phyloP scores from a whole-genome alignment of 2,888 invertebrate genomes.

The Agrochola litura region DNA sequence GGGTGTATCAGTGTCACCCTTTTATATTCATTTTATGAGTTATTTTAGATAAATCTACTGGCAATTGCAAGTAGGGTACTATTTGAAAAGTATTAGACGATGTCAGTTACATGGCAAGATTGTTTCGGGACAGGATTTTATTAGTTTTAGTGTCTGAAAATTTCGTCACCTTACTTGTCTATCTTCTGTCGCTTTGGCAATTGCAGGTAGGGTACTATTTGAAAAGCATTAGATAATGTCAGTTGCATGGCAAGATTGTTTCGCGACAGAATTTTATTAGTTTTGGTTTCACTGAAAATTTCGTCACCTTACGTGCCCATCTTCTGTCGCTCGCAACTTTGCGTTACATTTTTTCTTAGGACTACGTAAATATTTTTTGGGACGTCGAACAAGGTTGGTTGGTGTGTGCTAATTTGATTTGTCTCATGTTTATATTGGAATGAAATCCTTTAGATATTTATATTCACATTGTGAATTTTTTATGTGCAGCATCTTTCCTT shows the following conservation, averaged over 20 bases:
- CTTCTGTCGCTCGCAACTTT: not conserved
- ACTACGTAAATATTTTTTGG: not conserved
- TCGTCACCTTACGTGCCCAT: not conserved
- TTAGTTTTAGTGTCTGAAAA: not conserved
- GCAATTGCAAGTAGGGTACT: slow-evolving; percentile 49
- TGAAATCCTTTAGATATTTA: no score
- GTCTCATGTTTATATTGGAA: no score
- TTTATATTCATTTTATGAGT: slow-evolving; percentile 79
- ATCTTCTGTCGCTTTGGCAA: no score
- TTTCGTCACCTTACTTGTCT: not conserved
- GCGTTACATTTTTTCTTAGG: not conserved
- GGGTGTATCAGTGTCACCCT: slow-evolving; percentile 88
- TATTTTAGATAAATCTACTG: slow-evolving; percentile 73
- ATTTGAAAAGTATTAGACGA: slow-evolving; percentile 39
- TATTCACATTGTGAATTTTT: no score
- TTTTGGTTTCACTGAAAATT: not conserved
- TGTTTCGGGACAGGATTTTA: not conserved
- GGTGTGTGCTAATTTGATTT: no score
- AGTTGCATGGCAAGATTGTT: slow-evolving; percentile 6
- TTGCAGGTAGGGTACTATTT: slow-evolving; percentile 47
- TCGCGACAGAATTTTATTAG: not conserved
- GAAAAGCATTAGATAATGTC: slow-evolving; percentile 26
- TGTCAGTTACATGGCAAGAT: slow-evolving; percentile 7
- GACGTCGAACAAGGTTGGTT: no score
- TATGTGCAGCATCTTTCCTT: no score